Conservation (phyloP, 2,797 vertebrate genomes). For the Mus minutoides region DNA sequence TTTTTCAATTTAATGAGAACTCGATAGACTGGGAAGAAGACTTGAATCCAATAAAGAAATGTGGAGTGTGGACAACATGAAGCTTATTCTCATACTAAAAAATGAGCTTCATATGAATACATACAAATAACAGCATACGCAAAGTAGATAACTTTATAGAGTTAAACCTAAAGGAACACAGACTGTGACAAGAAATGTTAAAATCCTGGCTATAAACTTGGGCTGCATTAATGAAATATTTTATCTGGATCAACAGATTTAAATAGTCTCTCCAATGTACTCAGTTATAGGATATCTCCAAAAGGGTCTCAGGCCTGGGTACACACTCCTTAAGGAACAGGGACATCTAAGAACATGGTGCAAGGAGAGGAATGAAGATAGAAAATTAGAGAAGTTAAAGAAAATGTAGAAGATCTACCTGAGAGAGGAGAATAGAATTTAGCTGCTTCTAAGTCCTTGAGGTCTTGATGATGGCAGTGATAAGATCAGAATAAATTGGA, state of each 20-base stretch:
- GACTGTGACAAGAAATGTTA: neutral
- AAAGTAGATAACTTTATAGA: neutral
- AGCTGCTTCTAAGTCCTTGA: neutral
- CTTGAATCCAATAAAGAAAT: neutral
- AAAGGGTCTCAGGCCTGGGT: neutral
- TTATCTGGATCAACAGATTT: neutral
- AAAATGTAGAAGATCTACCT: neutral
- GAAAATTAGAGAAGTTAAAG: slow-evolving; percentile 21
- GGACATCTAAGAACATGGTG: neutral
- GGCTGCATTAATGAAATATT: neutral
- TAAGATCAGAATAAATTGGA: neutral
- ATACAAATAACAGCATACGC: neutral
- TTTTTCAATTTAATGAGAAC: neutral
- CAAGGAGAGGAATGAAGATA: neutral
- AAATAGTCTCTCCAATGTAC: neutral
- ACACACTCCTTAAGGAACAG: neutral
- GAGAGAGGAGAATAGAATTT: slow-evolving; percentile 7
- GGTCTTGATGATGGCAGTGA: neutral
- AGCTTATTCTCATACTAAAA: neutral
- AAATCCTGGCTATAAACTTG: neutral
- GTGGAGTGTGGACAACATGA: neutral
- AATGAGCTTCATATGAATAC: neutral
- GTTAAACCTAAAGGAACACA: neutral
- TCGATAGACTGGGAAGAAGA: neutral
- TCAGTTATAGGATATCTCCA: neutral